Base-by-base conservation (phyloP, 2,797 vertebrate genomes). In the Amazonetta brasiliensis region DNA sequence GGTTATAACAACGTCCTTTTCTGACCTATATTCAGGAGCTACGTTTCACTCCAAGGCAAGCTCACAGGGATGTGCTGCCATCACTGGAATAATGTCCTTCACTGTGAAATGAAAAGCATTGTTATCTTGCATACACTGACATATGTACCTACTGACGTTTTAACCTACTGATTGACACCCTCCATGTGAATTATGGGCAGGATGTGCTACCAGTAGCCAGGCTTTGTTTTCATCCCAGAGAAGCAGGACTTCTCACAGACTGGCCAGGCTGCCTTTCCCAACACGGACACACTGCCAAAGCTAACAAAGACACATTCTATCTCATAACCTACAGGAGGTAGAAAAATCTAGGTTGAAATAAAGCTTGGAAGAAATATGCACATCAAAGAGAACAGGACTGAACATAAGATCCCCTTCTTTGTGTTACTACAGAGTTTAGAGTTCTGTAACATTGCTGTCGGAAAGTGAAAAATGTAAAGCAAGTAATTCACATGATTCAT, bases 1-100 rank as follows among this genome's bases (percentile, higher is more conserved):
- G 78, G 88, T 56, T 90, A 84, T 76, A 94, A 64, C 48, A 63
- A 52, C 0, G 95, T 97, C 97, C 97, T 98, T 97, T 94, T 62
- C 88, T 95, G 96, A 97, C 95, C 94, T 95, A 59, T 64, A 84
- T 80, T 89, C 81, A 90, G 87, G 55, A 92, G 84, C 44, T 73
- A 2, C 4, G 5, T 50, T 93, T 85, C 43, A 74, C 58, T 79
- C 67, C 52, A 25, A 75, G 56, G 62, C 50, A 64, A 37, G 35
- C 67, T 55, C 59, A 39, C 11, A 12, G 44, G 20, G 15, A 16
- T 35, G 7, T 37, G 44, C 20, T 68, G 59, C 64, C 30, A 41
- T 35, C 22, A n/a, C n/a, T 2, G 4, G 62, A 91, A 54, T 62
- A 92, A 44, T 1, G 4, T 22, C 88, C 71, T 54, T 55, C 23